These are phyloP conservation scores for Caenorhabditis latens DNA, from an alignment of 1,140 invertebrate genomes.

Conservation along the genomic window DNA sequence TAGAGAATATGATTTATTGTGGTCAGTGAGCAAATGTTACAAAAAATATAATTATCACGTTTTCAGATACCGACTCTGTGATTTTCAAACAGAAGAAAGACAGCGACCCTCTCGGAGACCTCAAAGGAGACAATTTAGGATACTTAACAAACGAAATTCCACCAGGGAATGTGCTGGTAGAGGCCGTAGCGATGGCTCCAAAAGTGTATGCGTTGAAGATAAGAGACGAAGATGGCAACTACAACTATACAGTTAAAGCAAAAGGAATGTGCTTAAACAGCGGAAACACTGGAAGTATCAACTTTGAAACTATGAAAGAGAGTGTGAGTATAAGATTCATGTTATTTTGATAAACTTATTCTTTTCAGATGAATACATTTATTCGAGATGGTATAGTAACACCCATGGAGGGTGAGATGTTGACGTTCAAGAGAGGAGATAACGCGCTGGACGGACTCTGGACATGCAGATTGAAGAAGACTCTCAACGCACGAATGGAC, in stretches of 20 bases:
- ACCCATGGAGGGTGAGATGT: background rate
- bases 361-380: background rate
- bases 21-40: background rate
- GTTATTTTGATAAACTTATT: background rate
- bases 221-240: background rate
- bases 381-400: background rate
- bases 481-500: background rate
- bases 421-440: background rate
- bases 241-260: background rate
- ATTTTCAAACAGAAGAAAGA: background rate
- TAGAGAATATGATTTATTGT: background rate
- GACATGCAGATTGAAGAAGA: background rate
- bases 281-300: background rate
- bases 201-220: background rate
- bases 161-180: background rate
- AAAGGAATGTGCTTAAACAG: background rate
- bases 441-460: background rate
- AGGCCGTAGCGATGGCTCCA: background rate
- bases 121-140: background rate
- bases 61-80: slow-evolving; percentile 5
- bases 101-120: background rate
- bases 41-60: background rate
- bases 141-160: background rate
- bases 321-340: background rate
- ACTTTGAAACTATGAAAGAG: background rate